Conservation (phyloP, 92 coral and sea anemone genomes). For the Epizoanthus stellaris region DNA sequence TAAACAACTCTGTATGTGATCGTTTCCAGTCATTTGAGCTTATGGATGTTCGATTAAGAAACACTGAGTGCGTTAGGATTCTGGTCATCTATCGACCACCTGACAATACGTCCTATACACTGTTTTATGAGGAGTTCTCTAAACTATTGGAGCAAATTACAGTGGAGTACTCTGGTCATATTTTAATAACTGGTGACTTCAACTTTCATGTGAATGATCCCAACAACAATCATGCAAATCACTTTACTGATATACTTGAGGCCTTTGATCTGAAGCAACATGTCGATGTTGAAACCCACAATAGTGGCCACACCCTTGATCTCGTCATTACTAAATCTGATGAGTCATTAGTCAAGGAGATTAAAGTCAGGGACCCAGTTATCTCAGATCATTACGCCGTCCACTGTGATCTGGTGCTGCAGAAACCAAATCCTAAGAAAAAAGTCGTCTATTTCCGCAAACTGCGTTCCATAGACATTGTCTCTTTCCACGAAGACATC, state of each 20-base stretch:
- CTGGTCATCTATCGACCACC: too few species aligned
- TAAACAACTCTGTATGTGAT: too few species aligned
- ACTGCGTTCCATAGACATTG: slow-evolving; percentile 36
- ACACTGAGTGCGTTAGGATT: too few species aligned
- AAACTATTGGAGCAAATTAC: background rate
- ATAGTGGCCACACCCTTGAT: slow-evolving; percentile 12
- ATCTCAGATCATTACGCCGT: slow-evolving; percentile 29
- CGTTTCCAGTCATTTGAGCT: too few species aligned
- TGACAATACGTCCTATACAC: background rate
- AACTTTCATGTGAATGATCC: slow-evolving; percentile 8
- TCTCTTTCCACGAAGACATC: slow-evolving; percentile 31
- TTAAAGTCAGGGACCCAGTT: background rate
- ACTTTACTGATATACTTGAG: background rate
- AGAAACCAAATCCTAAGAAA: slow-evolving; percentile 8
- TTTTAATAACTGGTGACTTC: slow-evolving; percentile 4
- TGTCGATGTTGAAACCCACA: background rate
- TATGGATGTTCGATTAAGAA: too few species aligned
- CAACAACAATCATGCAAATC: background rate
- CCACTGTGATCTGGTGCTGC: slow-evolving; percentile 10
- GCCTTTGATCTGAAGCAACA: slow-evolving; percentile 8
- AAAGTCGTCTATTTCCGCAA: background rate
- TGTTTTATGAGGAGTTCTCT: slow-evolving; percentile 20
- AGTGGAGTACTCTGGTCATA: too few species aligned
- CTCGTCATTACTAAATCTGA: slow-evolving; percentile 2
- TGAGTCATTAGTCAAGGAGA: background rate